Evolutionary conservation across 1,140 invertebrate genomes (phyloP), one percentile per base, ranked within the genome.

Genomic region (Leptestheria dahalacensis): DNA sequence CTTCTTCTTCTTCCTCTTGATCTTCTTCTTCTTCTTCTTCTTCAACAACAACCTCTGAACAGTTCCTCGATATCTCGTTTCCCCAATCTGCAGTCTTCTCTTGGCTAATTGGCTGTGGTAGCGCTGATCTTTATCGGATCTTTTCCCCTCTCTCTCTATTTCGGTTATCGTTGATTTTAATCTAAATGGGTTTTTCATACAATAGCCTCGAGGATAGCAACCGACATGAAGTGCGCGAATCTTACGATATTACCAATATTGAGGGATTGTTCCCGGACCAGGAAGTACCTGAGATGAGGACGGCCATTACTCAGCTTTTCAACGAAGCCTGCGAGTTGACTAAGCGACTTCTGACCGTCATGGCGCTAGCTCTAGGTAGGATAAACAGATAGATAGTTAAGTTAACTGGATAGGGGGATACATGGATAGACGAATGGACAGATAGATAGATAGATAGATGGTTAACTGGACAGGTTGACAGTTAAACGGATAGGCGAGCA

Each of bases 281-380:
- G 20, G 53, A 61, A 26, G 33, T 28, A 0, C 60, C 60, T 21
- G 52, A 57, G 56, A 56, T 61, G 21, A 33, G 54, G 9, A n/a
- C 11, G 33, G 51, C 25, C 2, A 48, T 55, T n/a, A 33, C 18
- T 11, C 46, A 61, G 20, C 23, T 61, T 20, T 33, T 54, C 0
- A 18, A n/a, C n/a, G 15, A 29, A 10, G 25, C 55, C 25, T 49
- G 48, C 9, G 54, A 46, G 2, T 21, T 61, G 26, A 57, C 60
- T 3, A 12, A 21, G 2, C 48, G 60, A 18, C 33, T 61, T 9
- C 53, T 61, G 12, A 41, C 28, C 18, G 52, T 46, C 26, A 15
- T 61, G 21, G 54, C 52, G 9, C 18, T 61, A 20, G 60, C 60
- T 15, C 53, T 61, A 11, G 52, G 60, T 61, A 58, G 18, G 23